A percentile compares a stretch with the other conserved stretches of the same genome.
Conservation (phyloP, 1,140 invertebrate species). For the Habropoda laboriosa region DNA sequence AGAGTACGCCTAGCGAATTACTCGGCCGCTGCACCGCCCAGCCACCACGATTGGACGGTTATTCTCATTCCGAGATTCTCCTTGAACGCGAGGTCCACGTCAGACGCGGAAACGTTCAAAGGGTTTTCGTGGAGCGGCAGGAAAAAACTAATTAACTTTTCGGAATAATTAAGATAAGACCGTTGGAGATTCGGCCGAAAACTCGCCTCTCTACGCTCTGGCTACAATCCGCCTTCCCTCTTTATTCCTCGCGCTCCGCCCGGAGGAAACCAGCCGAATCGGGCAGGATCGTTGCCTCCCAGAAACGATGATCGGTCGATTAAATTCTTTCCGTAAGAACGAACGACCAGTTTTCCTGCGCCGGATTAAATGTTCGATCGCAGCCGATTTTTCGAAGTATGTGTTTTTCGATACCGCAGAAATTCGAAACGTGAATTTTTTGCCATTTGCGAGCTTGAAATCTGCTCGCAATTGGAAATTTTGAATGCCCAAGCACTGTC, state of each 20-base stretch:
- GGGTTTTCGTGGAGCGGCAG: slow-evolving; percentile 59
- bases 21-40: slow-evolving; percentile 60
- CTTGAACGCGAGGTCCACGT: slow-evolving; percentile 68
- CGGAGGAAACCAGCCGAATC: slow-evolving; percentile 54
- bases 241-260: slow-evolving; percentile 52
- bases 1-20: slow-evolving; percentile 68
- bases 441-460: no score
- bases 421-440: no score
- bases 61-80: slow-evolving; percentile 70
- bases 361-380: no score
- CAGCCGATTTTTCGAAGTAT: no score
- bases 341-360: slow-evolving; percentile 11
- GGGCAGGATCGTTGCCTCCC: slow-evolving; percentile 37
- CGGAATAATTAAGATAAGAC: slow-evolving; percentile 79
- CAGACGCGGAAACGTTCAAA: slow-evolving; percentile 72
- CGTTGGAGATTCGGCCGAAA: slow-evolving; percentile 70
- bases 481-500: no score
- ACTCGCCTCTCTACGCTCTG: slow-evolving; percentile 48
- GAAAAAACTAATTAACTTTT: slow-evolving; percentile 79
- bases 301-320: slow-evolving; percentile 69
- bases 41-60: slow-evolving; percentile 66
- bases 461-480: no score
- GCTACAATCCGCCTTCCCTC: slow-evolving; percentile 31
- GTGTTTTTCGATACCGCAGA: no score
- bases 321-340: slow-evolving; percentile 70